Evolutionary conservation across 2,888 invertebrate species (phyloP), one percentile per base, ranked within the genome.

Genomic region (Trachelus troglodyta): DNA sequence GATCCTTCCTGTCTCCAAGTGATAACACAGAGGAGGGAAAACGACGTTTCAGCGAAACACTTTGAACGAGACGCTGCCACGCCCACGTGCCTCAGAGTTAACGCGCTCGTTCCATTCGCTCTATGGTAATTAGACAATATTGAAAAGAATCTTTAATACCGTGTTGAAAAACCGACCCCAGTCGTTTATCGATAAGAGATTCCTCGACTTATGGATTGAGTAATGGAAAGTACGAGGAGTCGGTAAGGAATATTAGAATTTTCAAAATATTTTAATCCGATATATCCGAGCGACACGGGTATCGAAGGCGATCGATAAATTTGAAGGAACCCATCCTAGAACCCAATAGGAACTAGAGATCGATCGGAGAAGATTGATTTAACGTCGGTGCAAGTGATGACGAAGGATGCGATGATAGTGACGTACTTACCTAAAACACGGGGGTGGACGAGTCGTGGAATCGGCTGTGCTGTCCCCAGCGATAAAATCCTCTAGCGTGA

Each of bases 381-480:
- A 40, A 9, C 23, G 40, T 56, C 40, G 15, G 6, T 1, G 40
- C 40, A 9, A 23, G 6, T 56, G 23, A 9, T 23, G 40, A 23
- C 40, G 40, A 56, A 56, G 40, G 40, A 56, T 56, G 23, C 34
- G 69, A 73, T 77, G 75, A 71, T 74, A 71, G 75, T 34, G 71
- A 33, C 71, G 23, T 79, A 76, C 91, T 91, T 88, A 91, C 91
- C 91, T 91, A 76, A 83, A 75, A 76, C 91, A 91, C 68, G 91
- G 91, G 81, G 88, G 87, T 73, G 85, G 88, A 83, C 80, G 85
- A 74, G 40, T 76, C 79, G 33, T 69, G 34, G 31, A 40, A 69
- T 34, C 71, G 71, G 79, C 82, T 80, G 80, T 78, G 73, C 31
- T 79, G 68, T 79, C 80, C 56, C 81, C 79, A 71, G 74, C 35